These are phyloP conservation scores for Gallinago paraguaiae DNA, from an alignment of 2,113 vertebrate species.

Conservation along the genomic window DNA sequence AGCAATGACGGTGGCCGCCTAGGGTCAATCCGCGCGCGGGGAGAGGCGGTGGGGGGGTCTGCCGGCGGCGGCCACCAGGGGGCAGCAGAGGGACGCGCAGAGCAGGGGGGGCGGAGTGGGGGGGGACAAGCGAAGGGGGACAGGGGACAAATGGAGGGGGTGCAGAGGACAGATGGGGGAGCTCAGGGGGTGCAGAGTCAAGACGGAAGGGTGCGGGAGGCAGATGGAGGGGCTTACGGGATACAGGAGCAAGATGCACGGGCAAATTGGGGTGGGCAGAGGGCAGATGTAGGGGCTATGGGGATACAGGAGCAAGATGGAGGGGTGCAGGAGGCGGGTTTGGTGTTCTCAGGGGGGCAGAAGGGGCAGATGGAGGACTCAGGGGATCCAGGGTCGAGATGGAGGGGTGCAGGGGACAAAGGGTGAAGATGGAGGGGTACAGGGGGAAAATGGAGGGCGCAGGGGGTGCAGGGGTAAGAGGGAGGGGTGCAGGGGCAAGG, in stretches of 20 bases:
- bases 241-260: too few species aligned
- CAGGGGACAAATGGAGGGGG: too few species aligned
- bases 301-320: neutral
- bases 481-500: neutral
- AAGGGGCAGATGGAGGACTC: too few species aligned
- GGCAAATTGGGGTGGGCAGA: too few species aligned
- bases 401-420: too few species aligned
- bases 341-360: too few species aligned
- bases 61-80: neutral
- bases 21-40: neutral
- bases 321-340: neutral
- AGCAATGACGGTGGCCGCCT: constrained; percentile 52
- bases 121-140: neutral
- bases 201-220: too few species aligned
- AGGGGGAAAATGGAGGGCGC: neutral
- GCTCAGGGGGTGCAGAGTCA: neutral
- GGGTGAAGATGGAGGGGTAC: neutral
- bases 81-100: neutral
- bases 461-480: neutral
- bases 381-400: too few species aligned
- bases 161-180: neutral
- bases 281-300: neutral
- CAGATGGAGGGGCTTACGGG: too few species aligned
- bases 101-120: neutral
- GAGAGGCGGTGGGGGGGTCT: too few species aligned